Evolutionary conservation across 2,113 vertebrate species (phyloP), one percentile per base, ranked within the genome.

Genomic region (Triplophysa dalaica): DNA sequence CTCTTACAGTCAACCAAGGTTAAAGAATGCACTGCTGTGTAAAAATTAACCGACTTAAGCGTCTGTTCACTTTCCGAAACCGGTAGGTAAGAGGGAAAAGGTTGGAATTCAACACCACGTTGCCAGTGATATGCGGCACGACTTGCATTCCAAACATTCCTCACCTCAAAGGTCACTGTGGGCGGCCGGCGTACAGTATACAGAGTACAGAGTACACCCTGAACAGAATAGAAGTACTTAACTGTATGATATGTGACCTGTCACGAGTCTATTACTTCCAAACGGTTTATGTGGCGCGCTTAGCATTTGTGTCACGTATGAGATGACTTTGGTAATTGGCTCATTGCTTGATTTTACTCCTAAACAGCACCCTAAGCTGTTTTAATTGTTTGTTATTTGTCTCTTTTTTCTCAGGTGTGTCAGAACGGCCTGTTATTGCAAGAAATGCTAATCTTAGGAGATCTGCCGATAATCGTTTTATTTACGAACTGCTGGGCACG

Each of bases 141-240:
- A 8, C 7, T 75, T 50, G 54, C 79, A 80, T 80, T 80, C 79
- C 70, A 58, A 10, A 11, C 79, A 80, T 80, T 80, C 79, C 79
- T 38, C 70, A 54, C 29, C 67, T 62, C 79, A 75, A 66, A 75
- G 79, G 69, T 80, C 60, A 56, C 43, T 58, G 45, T 60, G 48
- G 79, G 79, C 65, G 79, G 62, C 50, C 48, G 4, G 26, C 21
- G 13, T 43, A 65, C 48, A 66, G 70, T 74, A 52, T 6, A 66
- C 61, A 43, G 50, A 74, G 29, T 66, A 24, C 24, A 24, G 24
- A 24, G 24, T 24, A 75, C 75, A 65, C 62, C 75, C 43, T 77
- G 22, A 29, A 24, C 38, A 58, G 8, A 33, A n/a, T 58, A n/a
- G 21, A n/a, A 58, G 54, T 8, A 58, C 7, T 10, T 72, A 58